Conservation (phyloP, 2,113 vertebrate genomes). For the Cyprinus carpio region DNA sequence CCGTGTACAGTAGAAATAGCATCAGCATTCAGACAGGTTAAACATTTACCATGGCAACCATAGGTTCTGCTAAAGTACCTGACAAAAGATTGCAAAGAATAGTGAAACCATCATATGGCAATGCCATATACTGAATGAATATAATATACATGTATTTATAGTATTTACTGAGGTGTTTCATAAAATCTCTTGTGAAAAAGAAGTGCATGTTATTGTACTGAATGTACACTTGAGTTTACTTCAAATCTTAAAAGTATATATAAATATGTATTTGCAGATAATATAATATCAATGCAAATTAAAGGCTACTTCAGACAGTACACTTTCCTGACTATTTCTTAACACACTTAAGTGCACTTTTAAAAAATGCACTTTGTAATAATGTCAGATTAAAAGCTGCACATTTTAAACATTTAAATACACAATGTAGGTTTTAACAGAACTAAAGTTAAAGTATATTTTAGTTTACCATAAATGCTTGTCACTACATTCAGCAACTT, state of each 20-base stretch:
- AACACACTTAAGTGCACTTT: neutral
- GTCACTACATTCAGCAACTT: too few relatives aligned
- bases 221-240: neutral
- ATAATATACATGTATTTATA: neutral
- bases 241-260: neutral
- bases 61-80: constrained; percentile 6
- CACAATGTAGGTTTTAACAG: neutral
- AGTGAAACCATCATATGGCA: neutral
- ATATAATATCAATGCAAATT: too few relatives aligned
- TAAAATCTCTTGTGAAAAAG: neutral
- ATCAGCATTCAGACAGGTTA: neutral
- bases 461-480: too few relatives aligned
- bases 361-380: neutral
- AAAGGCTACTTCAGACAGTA: neutral
- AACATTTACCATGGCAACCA: constrained; percentile 24
- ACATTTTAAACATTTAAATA: neutral
- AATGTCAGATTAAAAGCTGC: neutral
- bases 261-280: too few relatives aligned
- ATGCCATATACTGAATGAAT: neutral
- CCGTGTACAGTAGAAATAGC: neutral
- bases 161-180: neutral
- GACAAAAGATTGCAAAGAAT: neutral
- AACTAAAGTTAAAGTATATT: neutral
- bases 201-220: neutral
- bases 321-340: neutral